These are phyloP conservation scores for Acanthosepion esculentum DNA, from an alignment of 2,888 invertebrate species.

Conservation along the genomic window DNA sequence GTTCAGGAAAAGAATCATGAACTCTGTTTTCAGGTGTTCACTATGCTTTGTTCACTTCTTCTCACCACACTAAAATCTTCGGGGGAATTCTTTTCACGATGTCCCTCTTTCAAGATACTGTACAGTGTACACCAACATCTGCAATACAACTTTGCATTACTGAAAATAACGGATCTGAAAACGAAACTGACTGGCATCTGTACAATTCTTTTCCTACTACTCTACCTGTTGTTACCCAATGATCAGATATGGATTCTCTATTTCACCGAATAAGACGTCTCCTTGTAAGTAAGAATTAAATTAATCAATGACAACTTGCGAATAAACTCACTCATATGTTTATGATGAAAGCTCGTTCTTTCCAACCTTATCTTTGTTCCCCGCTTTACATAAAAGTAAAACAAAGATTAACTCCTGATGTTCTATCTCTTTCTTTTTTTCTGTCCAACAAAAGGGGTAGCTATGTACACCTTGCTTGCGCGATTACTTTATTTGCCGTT, in stretches of 20 bases:
- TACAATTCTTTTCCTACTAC: neutral
- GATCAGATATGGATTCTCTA: constrained; percentile 20
- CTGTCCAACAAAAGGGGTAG: neutral
- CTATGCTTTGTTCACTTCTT: neutral
- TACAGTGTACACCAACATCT: too few relatives aligned
- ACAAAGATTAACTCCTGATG: neutral
- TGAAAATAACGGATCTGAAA: neutral
- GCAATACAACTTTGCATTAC: neutral
- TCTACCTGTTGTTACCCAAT: neutral
- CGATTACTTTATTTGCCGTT: too few relatives aligned
- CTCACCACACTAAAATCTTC: neutral
- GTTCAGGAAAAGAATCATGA: neutral
- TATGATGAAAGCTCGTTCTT: neutral
- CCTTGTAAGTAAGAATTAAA: neutral
- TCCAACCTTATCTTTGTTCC: neutral
- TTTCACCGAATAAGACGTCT: neutral
- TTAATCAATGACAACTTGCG: neutral
- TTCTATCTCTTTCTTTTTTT: neutral
- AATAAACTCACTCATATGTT: neutral
- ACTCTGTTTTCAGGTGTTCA: neutral
- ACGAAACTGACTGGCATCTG: neutral
- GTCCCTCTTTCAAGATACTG: neutral
- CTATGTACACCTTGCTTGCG: too few relatives aligned
- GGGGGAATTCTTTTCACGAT: neutral
- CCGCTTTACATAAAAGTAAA: too few relatives aligned